Base-by-base conservation (phyloP, 1,140 invertebrate genomes). In the Lordiphosa stackelbergi region DNA sequence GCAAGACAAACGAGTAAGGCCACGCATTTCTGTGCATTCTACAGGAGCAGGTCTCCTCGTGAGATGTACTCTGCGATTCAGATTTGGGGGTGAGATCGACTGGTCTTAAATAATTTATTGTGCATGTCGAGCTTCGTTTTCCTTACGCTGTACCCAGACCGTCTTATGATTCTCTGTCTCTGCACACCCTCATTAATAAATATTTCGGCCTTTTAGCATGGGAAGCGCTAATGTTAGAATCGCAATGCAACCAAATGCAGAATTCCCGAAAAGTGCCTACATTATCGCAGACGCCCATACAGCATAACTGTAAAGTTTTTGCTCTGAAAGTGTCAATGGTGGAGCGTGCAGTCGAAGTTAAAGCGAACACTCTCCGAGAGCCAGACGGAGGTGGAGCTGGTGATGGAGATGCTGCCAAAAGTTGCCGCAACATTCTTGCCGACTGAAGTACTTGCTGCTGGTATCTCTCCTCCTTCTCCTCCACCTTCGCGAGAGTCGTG, bases 41-140 rank as follows among this genome's bases (percentile, higher is more conserved):
- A 60, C 64, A 83, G 72, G 78, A 83, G 57, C 46, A 19, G 51
- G 51, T 75, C 70, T 62, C 59, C 55, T 55, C 57, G 42, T 53
- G 36, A 57, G 51, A 54, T 52, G 51, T 62, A 58, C 60, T 61
- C 59, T 61, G 71, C 41, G 56, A 54, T 53, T 53, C 56, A 64
- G 53, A 73, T 75, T 81, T 62, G 75, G 77, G 75, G 77, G 60
- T 81, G 77, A 83, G 75, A 69, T 81, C 70, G 59, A 46, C 60
- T 52, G 49, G 58, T 56, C 68, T 59, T 58, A 54, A 69, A 75
- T 71, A 81, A 81, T 81, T 83, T 81, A 81, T 81, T 60, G 78
- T 72, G 48, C 53, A 52, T 38, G 57, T 66, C 42, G 46, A 58
- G 38, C 40, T 59, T 42, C 45, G 22, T 45, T 61, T 69, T 53